phyloP scores from a whole-genome alignment of 2,797 vertebrate genomes.

The Tauraco hartlaubi region DNA sequence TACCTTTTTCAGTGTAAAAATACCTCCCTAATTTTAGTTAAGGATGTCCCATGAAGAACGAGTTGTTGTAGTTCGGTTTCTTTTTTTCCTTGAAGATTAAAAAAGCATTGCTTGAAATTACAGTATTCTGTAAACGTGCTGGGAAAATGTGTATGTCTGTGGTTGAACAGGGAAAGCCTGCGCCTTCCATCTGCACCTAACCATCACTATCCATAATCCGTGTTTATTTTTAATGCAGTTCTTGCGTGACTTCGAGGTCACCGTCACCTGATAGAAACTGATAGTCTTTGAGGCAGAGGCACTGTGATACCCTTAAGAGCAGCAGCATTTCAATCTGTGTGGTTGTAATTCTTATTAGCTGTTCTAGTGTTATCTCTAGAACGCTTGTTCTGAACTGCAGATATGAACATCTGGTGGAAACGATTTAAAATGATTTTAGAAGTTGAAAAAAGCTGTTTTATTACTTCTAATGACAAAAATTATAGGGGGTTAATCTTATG shows the following conservation, averaged over 20 bases:
- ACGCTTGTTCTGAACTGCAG: background rate
- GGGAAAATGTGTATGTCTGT: background rate
- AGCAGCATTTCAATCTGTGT: background rate
- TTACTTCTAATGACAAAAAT: background rate
- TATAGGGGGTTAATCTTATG: background rate
- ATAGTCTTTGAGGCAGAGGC: background rate
- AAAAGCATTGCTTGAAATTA: background rate
- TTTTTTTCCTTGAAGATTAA: background rate
- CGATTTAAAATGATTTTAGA: slow-evolving; percentile 8
- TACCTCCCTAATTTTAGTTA: background rate
- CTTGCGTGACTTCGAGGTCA: background rate
- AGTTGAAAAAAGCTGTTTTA: slow-evolving; percentile 14
- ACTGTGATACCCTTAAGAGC: background rate
- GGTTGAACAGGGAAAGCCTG: background rate
- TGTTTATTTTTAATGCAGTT: background rate
- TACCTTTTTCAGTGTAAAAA: background rate
- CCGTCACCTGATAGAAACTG: background rate
- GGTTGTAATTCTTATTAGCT: background rate
- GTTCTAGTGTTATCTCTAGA: slow-evolving; percentile 21
- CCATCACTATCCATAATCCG: background rate
- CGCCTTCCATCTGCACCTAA: background rate
- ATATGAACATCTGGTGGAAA: slow-evolving; percentile 36
- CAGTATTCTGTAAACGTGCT: background rate
- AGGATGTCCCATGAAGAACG: background rate
- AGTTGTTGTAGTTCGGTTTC: background rate